Evolutionary conservation across 2,888 invertebrate species (phyloP).

Genomic region (Scaptomyza polygonia): DNA sequence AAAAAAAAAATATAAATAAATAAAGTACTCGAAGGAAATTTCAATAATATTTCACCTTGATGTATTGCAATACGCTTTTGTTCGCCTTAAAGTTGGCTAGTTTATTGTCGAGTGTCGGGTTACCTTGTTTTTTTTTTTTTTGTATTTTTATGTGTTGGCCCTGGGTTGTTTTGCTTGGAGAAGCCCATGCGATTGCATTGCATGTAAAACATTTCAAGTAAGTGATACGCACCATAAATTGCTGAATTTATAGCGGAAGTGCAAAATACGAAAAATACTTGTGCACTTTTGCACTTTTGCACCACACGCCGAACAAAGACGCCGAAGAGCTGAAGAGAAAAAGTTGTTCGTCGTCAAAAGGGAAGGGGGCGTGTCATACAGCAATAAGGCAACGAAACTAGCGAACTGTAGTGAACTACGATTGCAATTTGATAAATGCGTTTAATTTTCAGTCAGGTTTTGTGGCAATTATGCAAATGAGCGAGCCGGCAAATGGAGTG

Average conservation of each 20-base stretch:
- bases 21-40: neutral
- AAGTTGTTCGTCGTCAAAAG: constrained; percentile 21
- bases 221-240: constrained; percentile 80
- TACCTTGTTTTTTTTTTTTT: neutral
- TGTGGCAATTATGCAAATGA: constrained; percentile 70
- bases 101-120: constrained; percentile 13
- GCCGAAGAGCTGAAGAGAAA: constrained; percentile 26
- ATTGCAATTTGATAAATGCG: constrained; percentile 66
- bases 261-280: constrained; percentile 78
- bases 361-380: constrained; percentile 19
- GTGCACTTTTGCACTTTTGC: constrained; percentile 49
- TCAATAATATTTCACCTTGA: constrained; percentile 3
- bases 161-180: constrained; percentile 14
- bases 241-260: constrained; percentile 75
- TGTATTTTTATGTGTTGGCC: neutral
- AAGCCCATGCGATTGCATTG: constrained; percentile 39
- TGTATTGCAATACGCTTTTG: constrained; percentile 4
- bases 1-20: too few species aligned
- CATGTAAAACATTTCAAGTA: constrained; percentile 72
- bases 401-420: constrained; percentile 1
- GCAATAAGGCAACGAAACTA: constrained; percentile 16
- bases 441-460: constrained; percentile 59
- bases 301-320: constrained; percentile 35
- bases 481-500: constrained; percentile 10
- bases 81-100: constrained; percentile 17